A percentile compares a stretch with the other conserved stretches of the same genome.
phyloP scores from a whole-genome alignment of 2,113 vertebrate genomes.

The Phrynocephalus versicolor region DNA sequence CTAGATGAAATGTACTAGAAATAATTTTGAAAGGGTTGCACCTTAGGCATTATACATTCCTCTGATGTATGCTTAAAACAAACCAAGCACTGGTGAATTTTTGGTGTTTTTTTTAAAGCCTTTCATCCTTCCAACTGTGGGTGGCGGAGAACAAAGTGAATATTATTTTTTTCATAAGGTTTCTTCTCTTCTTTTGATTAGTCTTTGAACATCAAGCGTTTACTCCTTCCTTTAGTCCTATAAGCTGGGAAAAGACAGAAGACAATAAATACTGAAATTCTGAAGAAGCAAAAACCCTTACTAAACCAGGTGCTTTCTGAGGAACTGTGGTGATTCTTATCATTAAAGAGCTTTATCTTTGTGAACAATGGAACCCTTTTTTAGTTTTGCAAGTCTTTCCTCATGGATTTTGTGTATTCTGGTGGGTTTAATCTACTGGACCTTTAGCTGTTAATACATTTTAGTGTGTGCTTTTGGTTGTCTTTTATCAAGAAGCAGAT shows the following conservation, averaged over 20 bases:
- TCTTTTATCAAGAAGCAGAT: no score
- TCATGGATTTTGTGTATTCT: neutral
- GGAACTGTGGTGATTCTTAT: slow-evolving; percentile 8
- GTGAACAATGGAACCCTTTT: neutral
- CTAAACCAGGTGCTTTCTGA: neutral
- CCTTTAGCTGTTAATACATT: neutral
- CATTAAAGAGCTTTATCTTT: slow-evolving; percentile 32
- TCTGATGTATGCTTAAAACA: slow-evolving; percentile 48
- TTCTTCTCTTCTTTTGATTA: slow-evolving; percentile 61
- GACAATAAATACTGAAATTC: slow-evolving; percentile 15
- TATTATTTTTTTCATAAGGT: slow-evolving; percentile 37
- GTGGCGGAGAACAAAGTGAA: slow-evolving; percentile 34
- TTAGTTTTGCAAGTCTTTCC: slow-evolving; percentile 18
- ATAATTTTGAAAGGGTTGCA: slow-evolving; percentile 17
- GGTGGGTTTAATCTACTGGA: neutral
- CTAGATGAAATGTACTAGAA: neutral
- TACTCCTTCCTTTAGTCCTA: slow-evolving; percentile 50
- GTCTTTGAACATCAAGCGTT: slow-evolving; percentile 52
- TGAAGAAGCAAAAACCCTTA: neutral
- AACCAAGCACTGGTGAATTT: slow-evolving; percentile 23
- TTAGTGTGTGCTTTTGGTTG: neutral
- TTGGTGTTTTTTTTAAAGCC: neutral
- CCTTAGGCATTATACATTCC: slow-evolving; percentile 30
- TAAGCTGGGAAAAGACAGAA: slow-evolving; percentile 25
- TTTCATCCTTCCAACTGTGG: slow-evolving; percentile 50